Conservation (phyloP, 1,140 invertebrate genomes). For the Zaprionus tsacasi region DNA sequence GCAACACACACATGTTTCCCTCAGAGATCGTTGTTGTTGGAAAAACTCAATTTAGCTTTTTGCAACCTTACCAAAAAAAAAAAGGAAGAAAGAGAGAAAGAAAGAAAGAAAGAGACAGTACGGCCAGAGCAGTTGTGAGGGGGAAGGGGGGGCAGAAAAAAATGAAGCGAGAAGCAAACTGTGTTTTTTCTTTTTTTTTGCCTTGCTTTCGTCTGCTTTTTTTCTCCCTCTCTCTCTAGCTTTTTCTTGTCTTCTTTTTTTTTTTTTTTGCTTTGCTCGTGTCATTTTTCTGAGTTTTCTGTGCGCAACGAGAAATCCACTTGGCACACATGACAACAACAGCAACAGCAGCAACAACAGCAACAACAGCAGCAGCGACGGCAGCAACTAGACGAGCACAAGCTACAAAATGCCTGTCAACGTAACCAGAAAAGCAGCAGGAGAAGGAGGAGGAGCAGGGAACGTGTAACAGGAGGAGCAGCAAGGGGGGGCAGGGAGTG, state of each 20-base stretch:
- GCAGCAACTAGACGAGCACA: constrained; percentile 29
- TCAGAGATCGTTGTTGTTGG: constrained; percentile 71
- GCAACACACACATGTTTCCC: constrained; percentile 15
- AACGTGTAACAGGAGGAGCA: neutral
- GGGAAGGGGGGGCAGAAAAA: constrained; percentile 11
- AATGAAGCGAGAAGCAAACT: constrained; percentile 47
- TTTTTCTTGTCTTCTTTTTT: constrained; percentile 18
- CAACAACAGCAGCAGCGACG: neutral
- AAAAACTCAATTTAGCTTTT: constrained; percentile 81
- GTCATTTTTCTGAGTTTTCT: constrained; percentile 66
- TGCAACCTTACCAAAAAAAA: constrained; percentile 69
- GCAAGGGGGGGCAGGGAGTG: constrained; percentile 4
- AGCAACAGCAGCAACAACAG: constrained; percentile 1
- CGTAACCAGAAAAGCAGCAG: constrained; percentile 41
- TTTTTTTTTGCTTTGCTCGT: constrained; percentile 49
- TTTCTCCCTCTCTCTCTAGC: neutral
- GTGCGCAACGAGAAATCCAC: constrained; percentile 68
- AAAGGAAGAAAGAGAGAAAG: neutral
- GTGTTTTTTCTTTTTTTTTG: constrained; percentile 24
- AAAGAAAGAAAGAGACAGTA: constrained; percentile 14
- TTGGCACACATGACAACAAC: constrained; percentile 37
- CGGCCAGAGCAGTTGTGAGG: constrained; percentile 3
- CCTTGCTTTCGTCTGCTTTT: too few species aligned
- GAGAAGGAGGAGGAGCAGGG: neutral
- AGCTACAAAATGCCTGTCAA: constrained; percentile 66